phyloP scores from a whole-genome alignment of 2,888 invertebrate genomes.

The Rutpela maculata region DNA sequence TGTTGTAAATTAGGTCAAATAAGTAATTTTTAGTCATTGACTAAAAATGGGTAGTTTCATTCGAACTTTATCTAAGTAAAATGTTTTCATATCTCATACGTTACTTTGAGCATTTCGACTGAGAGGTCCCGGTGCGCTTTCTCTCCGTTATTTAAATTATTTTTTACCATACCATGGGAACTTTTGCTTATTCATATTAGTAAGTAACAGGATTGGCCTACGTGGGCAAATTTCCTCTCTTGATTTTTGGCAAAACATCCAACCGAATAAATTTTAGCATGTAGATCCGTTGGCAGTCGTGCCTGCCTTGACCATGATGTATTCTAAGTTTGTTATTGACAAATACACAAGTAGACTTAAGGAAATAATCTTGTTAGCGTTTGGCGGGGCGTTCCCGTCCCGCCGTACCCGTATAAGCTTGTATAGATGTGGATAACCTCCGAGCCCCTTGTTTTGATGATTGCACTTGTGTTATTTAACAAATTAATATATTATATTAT shows the following conservation, averaged over 20 bases:
- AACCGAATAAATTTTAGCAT: background rate
- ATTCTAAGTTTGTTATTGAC: conserved; percentile 55
- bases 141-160: no score
- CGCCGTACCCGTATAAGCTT: conserved; percentile 58
- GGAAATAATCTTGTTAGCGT: conserved; percentile 66
- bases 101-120: no score
- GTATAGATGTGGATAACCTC: conserved; percentile 70
- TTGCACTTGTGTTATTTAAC: conserved; percentile 70
- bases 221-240: background rate
- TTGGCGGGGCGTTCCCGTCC: conserved; percentile 53
- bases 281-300: background rate
- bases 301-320: conserved; percentile 19
- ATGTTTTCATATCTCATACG: no score
- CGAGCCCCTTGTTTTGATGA: conserved; percentile 65
- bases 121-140: no score
- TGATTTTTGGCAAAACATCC: background rate
- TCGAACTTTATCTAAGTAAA: no score
- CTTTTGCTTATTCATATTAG: no score
- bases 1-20: no score
- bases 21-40: no score
- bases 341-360: conserved; percentile 59
- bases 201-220: no score
- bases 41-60: no score
- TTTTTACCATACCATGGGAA: no score
- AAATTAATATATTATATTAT: conserved; percentile 65